Evolutionary conservation across 2,113 vertebrate species (phyloP), one percentile per base, ranked within the genome.

Genomic region (Corvus moneduloides): DNA sequence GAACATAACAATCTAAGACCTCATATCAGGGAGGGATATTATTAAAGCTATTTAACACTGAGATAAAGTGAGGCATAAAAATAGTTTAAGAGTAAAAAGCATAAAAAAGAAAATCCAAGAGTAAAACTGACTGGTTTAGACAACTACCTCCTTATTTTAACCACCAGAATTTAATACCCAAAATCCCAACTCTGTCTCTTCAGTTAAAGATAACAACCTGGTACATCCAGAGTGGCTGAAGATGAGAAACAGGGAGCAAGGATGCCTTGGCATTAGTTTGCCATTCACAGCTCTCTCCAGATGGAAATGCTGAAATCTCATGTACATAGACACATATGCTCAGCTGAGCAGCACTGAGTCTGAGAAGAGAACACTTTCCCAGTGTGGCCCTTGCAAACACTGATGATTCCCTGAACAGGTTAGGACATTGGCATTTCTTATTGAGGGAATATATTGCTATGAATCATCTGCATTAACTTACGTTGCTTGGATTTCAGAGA

Each of bases 1-100:
- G 91, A 96, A 69, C 22, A 14, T 86, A 93, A 89, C 22, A 83
- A 80, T 69, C 82, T 73, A 66, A 95, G 59, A 67, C 44, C 80
- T 90, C n/a, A 6, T 76, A 90, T 71, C 75, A 76, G 26, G 59
- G 59, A 88, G 74, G 26, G 64, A 82, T 88, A 84, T 20, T 61
- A 94, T 86, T 94, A 86, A 90, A 88, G 41, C 37, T 80, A 88
- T 74, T 94, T 90, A 95, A 90, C 27, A 79, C 13, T 43, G 49
- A 82, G 44, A 91, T 32, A 68, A 93, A 90, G 46, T 19, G 35
- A 86, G 46, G 39, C 39, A 77, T 77, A 59, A 92, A 95, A 94
- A 90, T 67, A 90, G 80, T 78, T 69, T 69, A 66, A 66, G 73
- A 94, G 37, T 35, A 88, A 56, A 82, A 83, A 61, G 15, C 7